A percentile compares a stretch with the other conserved stretches of the same genome.
phyloP scores from a whole-genome alignment of 2,113 vertebrate genomes.

The Vulpes ferrilata region DNA sequence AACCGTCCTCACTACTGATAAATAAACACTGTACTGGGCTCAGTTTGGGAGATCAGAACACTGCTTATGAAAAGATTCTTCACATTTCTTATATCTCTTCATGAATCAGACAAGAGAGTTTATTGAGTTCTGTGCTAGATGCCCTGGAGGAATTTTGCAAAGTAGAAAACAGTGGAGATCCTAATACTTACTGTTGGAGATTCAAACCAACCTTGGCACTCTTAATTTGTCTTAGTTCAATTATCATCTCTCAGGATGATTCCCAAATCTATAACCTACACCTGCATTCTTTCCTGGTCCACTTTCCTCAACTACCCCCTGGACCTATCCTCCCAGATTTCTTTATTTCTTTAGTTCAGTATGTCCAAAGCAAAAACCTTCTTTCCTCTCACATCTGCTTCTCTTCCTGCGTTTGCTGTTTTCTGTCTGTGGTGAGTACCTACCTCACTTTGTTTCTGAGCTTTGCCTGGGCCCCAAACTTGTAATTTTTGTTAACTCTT shows the following conservation, averaged over 20 bases:
- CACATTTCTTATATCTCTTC: not conserved
- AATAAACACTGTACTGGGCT: not conserved
- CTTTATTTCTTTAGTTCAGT: not conserved
- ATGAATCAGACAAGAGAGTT: not conserved
- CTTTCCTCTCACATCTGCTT: not conserved
- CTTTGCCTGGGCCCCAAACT: not conserved
- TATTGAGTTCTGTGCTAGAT: not conserved
- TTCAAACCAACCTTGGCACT: not conserved
- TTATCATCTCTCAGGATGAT: not conserved
- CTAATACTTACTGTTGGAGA: not conserved
- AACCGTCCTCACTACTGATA: not conserved
- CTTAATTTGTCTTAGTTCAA: not conserved
- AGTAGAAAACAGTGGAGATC: not conserved
- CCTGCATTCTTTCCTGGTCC: not conserved
- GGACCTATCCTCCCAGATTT: not conserved
- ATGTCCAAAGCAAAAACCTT: not conserved
- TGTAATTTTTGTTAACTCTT: conserved; percentile 3
- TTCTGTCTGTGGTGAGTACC: not conserved
- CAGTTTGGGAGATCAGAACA: not conserved
- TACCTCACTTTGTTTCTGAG: not conserved
- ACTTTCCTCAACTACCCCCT: not conserved
- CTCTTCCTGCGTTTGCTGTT: not conserved
- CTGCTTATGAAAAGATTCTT: not conserved
- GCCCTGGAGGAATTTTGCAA: not conserved
- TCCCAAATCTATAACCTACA: not conserved